phyloP scores from a whole-genome alignment of 2,113 vertebrate genomes.

The Sander vitreus region DNA sequence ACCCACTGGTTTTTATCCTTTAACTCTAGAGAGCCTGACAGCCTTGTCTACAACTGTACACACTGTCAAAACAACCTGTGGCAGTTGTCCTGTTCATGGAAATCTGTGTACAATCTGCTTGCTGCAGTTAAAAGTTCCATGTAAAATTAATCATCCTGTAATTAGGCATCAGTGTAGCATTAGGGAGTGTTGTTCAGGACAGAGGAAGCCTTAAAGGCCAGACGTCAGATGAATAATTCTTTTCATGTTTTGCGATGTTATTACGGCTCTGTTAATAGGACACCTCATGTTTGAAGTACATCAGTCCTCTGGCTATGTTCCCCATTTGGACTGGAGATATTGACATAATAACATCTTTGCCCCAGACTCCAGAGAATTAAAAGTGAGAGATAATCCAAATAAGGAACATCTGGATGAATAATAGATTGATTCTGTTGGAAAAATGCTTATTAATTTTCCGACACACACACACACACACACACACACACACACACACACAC shows the following conservation, averaged over 20 bases:
- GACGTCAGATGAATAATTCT: slow-evolving; percentile 76
- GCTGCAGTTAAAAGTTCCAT: slow-evolving; percentile 52
- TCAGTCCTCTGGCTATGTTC: slow-evolving; percentile 57
- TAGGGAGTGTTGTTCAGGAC: slow-evolving; percentile 58
- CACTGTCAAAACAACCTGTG: slow-evolving; percentile 21
- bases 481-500: background rate
- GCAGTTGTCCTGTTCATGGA: slow-evolving; percentile 9
- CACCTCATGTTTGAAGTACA: slow-evolving; percentile 68
- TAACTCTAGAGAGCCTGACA: background rate
- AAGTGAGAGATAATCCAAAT: slow-evolving; percentile 37
- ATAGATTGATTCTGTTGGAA: slow-evolving; percentile 40
- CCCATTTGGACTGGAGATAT: slow-evolving; percentile 31
- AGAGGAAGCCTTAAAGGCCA: slow-evolving; percentile 66
- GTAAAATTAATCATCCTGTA: slow-evolving; percentile 69
- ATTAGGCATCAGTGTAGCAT: slow-evolving; percentile 63
- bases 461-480: background rate
- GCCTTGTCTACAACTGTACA: background rate
- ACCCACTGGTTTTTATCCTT: background rate
- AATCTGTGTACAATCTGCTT: slow-evolving; percentile 9
- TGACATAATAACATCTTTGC: slow-evolving; percentile 22
- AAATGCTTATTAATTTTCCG: slow-evolving; percentile 40
- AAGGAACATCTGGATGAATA: slow-evolving; percentile 62
- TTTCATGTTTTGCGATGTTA: slow-evolving; percentile 71
- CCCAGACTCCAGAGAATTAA: slow-evolving; percentile 34
- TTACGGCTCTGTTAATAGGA: slow-evolving; percentile 54